Base-by-base conservation (phyloP, 2,797 vertebrate genomes). In the Prionace glauca region DNA sequence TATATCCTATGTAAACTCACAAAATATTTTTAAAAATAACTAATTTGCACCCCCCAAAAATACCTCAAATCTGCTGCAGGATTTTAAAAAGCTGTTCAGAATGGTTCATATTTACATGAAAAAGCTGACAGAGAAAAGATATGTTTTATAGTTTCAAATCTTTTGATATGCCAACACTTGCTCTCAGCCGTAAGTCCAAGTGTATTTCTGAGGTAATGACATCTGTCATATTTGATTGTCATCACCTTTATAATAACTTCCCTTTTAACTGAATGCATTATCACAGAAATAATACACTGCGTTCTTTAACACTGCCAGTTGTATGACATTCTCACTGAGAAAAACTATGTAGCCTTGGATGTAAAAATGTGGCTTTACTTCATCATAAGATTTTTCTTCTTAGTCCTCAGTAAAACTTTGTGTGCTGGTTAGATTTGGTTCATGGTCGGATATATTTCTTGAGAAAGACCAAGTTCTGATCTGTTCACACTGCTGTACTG, bases 131-230 rank as follows among this genome's bases (percentile, higher is more conserved):
- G 96, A 96, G 96, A 97, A 96, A 84, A 69, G 96, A 97, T 96
- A 95, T 72, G 96, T 95, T 95, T 96, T 94, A 95, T 96, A 96
- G 96, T 95, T 97, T 96, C 95, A 67, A 97, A 97, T 97, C 97
- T 97, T 98, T 98, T 98, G 98, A 99, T 99, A 99, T 98, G 98
- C 98, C 97, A 96, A 97, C 96, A 97, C 98, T 98, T 98, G 97
- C 98, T 92, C 65, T 65, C n/a, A 91, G 16, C 62, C 18, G 36
- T 36, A 92, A 92, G 65, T 69, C 90, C 62, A 92, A 92, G 36
- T 69, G 65, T 41, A 92, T 92, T 41, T 92, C 90, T 97, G 98
- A 98, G 98, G 98, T 98, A 98, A 99, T 98, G 98, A 99, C 99
- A 96, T 56, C 95, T 91, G 98, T 98, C 97, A 92, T 95, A 97